Conservation (phyloP, 2,797 vertebrate genomes). For the Trichosurus vulpecula region DNA sequence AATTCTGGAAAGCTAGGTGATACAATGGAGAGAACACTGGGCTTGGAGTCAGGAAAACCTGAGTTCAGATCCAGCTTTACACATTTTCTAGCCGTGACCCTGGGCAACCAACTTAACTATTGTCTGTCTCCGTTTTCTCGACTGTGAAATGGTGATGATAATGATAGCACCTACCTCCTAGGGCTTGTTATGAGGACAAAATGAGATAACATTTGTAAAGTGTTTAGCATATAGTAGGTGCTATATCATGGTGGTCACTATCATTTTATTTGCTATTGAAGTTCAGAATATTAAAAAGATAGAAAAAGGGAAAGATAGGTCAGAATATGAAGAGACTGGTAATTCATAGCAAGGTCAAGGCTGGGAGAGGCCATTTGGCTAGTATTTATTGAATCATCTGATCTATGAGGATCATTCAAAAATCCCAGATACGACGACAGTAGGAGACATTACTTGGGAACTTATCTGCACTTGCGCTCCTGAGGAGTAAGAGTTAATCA, state of each 20-base stretch:
- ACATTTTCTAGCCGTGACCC: background rate
- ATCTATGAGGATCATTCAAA: background rate
- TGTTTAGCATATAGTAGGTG: background rate
- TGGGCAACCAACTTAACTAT: background rate
- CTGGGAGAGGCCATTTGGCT: background rate
- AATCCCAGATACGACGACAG: background rate
- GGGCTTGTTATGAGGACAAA: too few relatives aligned
- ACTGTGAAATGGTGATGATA: background rate
- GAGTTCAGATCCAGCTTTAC: too few relatives aligned
- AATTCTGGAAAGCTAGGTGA: too few relatives aligned
- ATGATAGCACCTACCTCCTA: background rate
- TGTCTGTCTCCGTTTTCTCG: background rate
- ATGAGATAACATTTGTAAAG: background rate
- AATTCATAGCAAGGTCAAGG: background rate
- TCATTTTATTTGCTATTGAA: background rate
- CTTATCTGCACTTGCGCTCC: background rate
- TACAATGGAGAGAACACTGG: too few relatives aligned
- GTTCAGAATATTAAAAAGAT: background rate
- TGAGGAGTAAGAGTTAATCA: background rate
- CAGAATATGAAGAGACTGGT: background rate
- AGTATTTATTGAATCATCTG: too few relatives aligned
- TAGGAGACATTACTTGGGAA: too few relatives aligned
- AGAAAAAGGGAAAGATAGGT: background rate
- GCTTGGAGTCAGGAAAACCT: background rate
- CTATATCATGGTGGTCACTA: background rate